Evolutionary conservation across 2,797 vertebrate genomes (phyloP), one percentile per base, ranked within the genome.

Genomic region (Chiroxiphia lanceolata): DNA sequence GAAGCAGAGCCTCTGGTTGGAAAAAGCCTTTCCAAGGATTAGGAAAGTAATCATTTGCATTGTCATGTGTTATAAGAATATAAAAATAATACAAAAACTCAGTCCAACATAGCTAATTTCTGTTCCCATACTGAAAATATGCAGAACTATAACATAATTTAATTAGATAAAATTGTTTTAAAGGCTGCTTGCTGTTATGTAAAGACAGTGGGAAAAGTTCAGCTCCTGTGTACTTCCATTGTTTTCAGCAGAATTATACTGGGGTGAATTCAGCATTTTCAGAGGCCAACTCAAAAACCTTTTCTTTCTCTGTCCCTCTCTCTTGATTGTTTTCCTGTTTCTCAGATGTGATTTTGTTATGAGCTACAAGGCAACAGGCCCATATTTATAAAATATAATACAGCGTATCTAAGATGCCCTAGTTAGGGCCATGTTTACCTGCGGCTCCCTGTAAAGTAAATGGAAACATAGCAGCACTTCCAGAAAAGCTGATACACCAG

Each of bases 191-290:
- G n/a, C 64, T 89, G 53, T 70, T 3, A 2, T 68, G 47, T 86
- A 89, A 93, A 88, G 44, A 79, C 22, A 90, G 72, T 11, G n/a
- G 85, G 85, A 81, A 83, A 94, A 91, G 63, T 76, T 96, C 80
- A 93, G n/a, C 44, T 92, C 47, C 53, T 91, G 82, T 93, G 61
- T 88, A 38, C 63, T 60, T 76, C 54, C 40, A 53, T 87, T 90
- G 40, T 94, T 86, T 93, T 48, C 79, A 64, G 25, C 17, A 91
- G 63, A 91, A 79, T 79, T 59, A 48, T 22, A 68, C 51, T 5
- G 19, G 19, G 29, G 11, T 75, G 33, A 83, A 88, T 53, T 59
- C 34, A 34, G 29, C 20, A 22, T 56, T 91, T 93, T 83, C 1
- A 4, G 38, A 26, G 79, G 31, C 57, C 44, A 47, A 21, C 6